A percentile compares a stretch with the other conserved stretches of the same genome.
Evolutionary conservation across 2,797 vertebrate species (phyloP).

Genomic region (Mastacembelus armatus): DNA sequence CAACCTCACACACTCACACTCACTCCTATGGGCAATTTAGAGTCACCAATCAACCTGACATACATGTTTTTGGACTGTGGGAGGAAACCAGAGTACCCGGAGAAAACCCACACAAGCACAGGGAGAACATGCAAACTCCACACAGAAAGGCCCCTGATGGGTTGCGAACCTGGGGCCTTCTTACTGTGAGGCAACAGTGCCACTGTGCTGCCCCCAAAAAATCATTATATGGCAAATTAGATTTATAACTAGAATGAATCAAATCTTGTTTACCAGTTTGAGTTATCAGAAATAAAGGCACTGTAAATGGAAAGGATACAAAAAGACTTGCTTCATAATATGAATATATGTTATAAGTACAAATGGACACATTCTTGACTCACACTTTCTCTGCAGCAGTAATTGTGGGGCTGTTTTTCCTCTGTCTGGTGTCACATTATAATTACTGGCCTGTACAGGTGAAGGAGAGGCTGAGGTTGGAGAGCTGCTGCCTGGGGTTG

Average conservation of each 20-base stretch:
- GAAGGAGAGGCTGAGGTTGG: conserved; percentile 63
- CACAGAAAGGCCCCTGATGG: too few relatives aligned
- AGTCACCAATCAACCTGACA: too few relatives aligned
- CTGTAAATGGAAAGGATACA: conserved; percentile 6
- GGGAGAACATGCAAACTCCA: too few relatives aligned
- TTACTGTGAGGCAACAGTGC: too few relatives aligned
- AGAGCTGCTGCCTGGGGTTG: conserved; percentile 40
- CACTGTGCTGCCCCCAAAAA: not conserved
- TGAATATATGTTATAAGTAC: conserved; percentile 2
- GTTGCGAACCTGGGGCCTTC: too few relatives aligned
- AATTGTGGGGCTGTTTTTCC: conserved; percentile 58
- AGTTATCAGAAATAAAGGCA: not conserved
- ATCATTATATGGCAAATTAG: too few relatives aligned
- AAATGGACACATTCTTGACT: conserved; percentile 15
- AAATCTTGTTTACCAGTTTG: not conserved
- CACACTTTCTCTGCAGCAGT: conserved; percentile 15
- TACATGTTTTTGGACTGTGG: too few relatives aligned
- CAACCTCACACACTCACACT: too few relatives aligned
- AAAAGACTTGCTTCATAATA: not conserved
- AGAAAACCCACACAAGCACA: too few relatives aligned
- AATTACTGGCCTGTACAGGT: conserved; percentile 71
- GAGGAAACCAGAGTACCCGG: too few relatives aligned
- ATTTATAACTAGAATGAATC: too few relatives aligned
- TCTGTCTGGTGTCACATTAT: conserved; percentile 60
- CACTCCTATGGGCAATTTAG: too few relatives aligned